A percentile compares a stretch with the other conserved stretches of the same genome.
phyloP scores from a whole-genome alignment of 2,888 invertebrate species.

The Stenolophus ochropezus region DNA sequence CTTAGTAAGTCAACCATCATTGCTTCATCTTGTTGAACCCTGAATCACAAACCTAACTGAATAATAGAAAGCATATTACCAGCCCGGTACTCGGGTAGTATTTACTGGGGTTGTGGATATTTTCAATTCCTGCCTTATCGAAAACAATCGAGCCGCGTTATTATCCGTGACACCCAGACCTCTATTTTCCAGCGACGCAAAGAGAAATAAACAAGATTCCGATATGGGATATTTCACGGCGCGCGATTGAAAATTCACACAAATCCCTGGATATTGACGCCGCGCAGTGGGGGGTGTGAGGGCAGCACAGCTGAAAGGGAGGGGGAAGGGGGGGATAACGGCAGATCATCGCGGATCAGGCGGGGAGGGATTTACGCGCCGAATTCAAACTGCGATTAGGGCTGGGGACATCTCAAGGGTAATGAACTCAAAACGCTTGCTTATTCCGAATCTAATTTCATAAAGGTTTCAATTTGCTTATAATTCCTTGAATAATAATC shows the following conservation, averaged over 20 bases:
- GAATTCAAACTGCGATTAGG: neutral
- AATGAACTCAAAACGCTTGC: neutral
- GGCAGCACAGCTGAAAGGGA: neutral
- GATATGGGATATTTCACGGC: conserved; percentile 48
- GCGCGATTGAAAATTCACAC: conserved; percentile 55
- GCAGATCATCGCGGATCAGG: conserved; percentile 25
- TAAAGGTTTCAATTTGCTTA: too few species aligned
- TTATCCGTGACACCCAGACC: conserved; percentile 33
- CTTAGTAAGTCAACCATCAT: too few species aligned
- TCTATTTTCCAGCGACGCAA: conserved; percentile 5
- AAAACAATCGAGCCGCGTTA: conserved; percentile 57
- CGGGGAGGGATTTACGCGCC: neutral
- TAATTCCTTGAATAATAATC: too few species aligned
- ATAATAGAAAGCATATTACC: too few species aligned
- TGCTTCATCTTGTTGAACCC: too few species aligned
- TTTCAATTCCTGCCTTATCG: conserved; percentile 50
- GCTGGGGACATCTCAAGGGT: neutral
- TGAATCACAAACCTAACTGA: too few species aligned
- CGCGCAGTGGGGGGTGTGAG: neutral
- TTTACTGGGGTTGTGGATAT: too few species aligned
- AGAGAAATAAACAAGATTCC: conserved; percentile 52
- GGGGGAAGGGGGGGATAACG: neutral
- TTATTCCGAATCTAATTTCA: neutral
- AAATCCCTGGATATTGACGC: conserved; percentile 50
- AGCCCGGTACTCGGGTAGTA: too few species aligned